Base-by-base conservation (phyloP, 2,113 vertebrate genomes). In the Ophthalmolycus amberensis region DNA sequence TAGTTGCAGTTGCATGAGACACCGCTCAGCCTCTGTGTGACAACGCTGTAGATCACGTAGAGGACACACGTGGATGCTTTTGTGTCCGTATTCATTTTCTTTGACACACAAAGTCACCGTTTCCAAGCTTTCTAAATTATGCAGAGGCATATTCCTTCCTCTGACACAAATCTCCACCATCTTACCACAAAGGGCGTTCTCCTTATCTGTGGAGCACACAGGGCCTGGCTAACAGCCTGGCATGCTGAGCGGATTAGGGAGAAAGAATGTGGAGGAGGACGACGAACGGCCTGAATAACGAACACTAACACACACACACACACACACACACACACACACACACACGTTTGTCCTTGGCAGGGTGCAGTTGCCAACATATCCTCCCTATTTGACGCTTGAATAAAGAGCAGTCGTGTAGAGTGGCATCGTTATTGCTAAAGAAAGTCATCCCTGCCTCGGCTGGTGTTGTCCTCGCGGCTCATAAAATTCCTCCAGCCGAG, bases 141-240 rank as follows among this genome's bases (percentile, higher is more conserved):
- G 88, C 86, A 90, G 52, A 82, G 71, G 85, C 84, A 80, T 79
- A 80, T 78, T 80, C 27, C 29, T 75, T 83, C 84, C 71, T 74
- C 66, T 68, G 90, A 90, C 78, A 88, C 72, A 90, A 86, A 91
- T 92, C 90, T 91, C 60, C 66, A 75, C 38, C 74, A 90, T 91
- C 88, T 82, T 25, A 71, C 46, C 83, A 85, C 89, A 85, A 80
- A 91, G 79, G 54, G 37, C n/a, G 42, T 32, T 67, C 65, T 90
- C 56, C 83, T 90, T 90, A 92, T 91, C 86, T 63, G 75, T 25
- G 38, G 54, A 54, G 88, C 81, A n/a, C 90, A 88, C 81, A 74
- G 77, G 58, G 66, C n/a, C 72, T 46, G 67, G 84, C 87, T 62
- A 80, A 76, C 82, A 81, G 83, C 73, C 78, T 37, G 79, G 62